Conservation (phyloP, 2,888 invertebrate genomes). For the Abscondita cerata region DNA sequence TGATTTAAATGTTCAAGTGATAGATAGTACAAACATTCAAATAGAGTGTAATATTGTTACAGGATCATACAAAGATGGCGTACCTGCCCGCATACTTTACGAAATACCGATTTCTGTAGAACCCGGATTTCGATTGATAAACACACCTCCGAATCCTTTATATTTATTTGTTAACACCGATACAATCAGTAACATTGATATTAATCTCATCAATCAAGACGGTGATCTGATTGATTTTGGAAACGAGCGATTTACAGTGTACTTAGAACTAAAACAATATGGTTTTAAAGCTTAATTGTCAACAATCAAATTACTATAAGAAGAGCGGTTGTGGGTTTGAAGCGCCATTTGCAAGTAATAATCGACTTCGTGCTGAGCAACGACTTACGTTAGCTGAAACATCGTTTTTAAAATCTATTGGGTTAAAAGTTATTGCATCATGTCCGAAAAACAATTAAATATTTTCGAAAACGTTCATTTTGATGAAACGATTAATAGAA, state of each 20-base stretch:
- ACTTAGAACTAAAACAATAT: constrained; percentile 14
- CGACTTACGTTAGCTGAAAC: not conserved
- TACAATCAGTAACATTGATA: constrained; percentile 40
- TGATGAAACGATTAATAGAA: not conserved
- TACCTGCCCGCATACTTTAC: constrained; percentile 45
- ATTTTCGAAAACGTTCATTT: not conserved
- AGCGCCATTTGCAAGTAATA: too few species aligned
- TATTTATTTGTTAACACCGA: constrained; percentile 46
- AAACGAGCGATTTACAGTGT: constrained; percentile 45
- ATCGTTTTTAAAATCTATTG: constrained; percentile 8
- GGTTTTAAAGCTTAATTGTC: not conserved
- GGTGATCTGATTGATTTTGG: constrained; percentile 47
- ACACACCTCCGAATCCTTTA: constrained; percentile 47
- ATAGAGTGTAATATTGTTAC: constrained; percentile 45
- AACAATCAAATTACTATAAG: not conserved
- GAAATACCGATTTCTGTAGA: constrained; percentile 48
- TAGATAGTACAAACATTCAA: constrained; percentile 42
- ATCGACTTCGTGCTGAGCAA: too few species aligned
- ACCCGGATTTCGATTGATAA: constrained; percentile 51
- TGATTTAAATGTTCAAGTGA: constrained; percentile 47
- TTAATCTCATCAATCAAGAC: constrained; percentile 47
- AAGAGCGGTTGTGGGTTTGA: constrained; percentile 13
- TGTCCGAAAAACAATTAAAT: not conserved
- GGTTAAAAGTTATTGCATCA: not conserved
- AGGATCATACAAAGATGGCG: constrained; percentile 45